Evolutionary conservation across 2,113 vertebrate species (phyloP), one percentile per base, ranked within the genome.

Genomic region (Hystrix cristata): DNA sequence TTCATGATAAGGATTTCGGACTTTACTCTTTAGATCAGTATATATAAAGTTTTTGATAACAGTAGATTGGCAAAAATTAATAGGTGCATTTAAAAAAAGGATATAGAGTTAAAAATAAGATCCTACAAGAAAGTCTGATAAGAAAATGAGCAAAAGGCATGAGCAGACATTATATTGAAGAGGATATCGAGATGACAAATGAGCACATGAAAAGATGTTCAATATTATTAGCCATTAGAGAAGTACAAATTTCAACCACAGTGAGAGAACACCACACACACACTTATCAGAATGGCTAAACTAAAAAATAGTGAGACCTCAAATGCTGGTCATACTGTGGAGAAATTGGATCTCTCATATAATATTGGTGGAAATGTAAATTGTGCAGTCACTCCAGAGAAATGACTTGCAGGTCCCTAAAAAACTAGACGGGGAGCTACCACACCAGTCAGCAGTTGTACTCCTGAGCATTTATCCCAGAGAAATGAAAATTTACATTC

Each of bases 31-130:
- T 8, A 3, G 11, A 55, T 69, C 15, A 62, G 43, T n/a, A 62
- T 91, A 96, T 60, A 60, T 78, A 62, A 76, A 64, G 71, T 27
- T 25, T 92, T 90, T 74, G 18, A 94, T 25, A 55, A 65, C 5
- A 69, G 59, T 14, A 53, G 6, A 46, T 55, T 25, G 60, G 53
- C 18, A 23, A 92, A 81, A 81, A 25, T 38, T 72, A 18, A 57
- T 57, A 93, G 9, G 21, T 72, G 2, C 57, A 94, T 59, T 92
- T 69, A 83, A 43, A 82, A 64, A 82, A 83, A 62, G 12, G 16
- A 64, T 31, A 48, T 64, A 11, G 21, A 60, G 13, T 43, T 82
- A 84, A 48, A 64, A 62, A 48, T 29, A 31, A 31, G 14, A 64
- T 48, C 15, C 27, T 84, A 48, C 43, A 65, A 64, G 60, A 64